Evolutionary conservation across 2,113 vertebrate species (phyloP), one percentile per base, ranked within the genome.

Genomic region (Thamnophis sirtalis): DNA sequence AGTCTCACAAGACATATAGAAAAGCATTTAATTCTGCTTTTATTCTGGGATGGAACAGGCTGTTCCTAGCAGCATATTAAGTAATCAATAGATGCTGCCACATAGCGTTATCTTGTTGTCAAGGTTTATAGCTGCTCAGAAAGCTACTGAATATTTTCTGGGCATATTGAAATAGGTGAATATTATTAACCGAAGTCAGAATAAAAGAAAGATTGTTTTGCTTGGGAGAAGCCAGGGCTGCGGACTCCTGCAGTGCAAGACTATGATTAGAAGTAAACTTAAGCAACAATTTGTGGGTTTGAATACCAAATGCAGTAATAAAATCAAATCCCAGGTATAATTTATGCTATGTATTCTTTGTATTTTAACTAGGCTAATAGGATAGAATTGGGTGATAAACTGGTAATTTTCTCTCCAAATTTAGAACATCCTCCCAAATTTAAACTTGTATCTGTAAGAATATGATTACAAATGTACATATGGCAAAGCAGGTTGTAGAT

Each of bases 231-330:
- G 28, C 43, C 86, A 51, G 68, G 89, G 93, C 91, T 87, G 1
- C 60, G 43, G 43, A n/a, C 1, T 93, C 84, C 50, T 92, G 92
- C 43, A 60, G 89, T 63, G 49, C 95, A 22, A 22, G 95, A 89
- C 84, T 13, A n/a, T 84, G 58, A 73, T 89, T 51, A 94, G 38
- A 5, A 94, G 58, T 90, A 93, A 95, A 90, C 73, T 92, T 9
- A 92, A 84, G 54, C 15, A 15, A 84, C 63, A 33, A 63, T 84
- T 56, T 85, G 10, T 88, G n/a, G 54, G 56, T 87, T 49, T 90
- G 90, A 54, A 93, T 92, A 88, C 91, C 93, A 92, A 94, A 92
- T 93, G 86, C 89, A 94, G 50, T 33, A 93, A 93, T 56, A 94
- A 95, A 95, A 60, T 91, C 88, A 85, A 89, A 58, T 53, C 48